A percentile compares a stretch with the other conserved stretches of the same genome.
Conservation (phyloP, 2,113 vertebrate genomes). For the Telmatochromis sp. region DNA sequence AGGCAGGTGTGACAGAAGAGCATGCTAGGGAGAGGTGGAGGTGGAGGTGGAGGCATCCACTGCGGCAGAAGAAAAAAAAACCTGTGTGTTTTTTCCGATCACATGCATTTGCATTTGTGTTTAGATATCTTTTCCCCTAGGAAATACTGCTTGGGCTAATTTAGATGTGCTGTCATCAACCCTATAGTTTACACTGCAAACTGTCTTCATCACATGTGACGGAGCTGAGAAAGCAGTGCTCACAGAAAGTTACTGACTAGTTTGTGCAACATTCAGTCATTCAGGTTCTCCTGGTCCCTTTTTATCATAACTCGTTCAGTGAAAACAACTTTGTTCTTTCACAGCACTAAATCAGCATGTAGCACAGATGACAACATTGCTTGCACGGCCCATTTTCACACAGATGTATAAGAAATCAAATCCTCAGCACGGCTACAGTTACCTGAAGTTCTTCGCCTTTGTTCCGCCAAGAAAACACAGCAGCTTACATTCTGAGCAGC, state of each 20-base stretch:
- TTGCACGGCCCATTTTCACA: conserved; percentile 4
- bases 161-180: not conserved
- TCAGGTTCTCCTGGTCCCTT: not conserved
- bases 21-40: not conserved
- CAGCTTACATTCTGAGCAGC: not conserved
- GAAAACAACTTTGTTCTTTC: not conserved
- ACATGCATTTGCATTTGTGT: fast-evolving
- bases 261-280: not conserved
- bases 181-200: not conserved
- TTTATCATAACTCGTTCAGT: not conserved
- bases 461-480: conserved; percentile 4
- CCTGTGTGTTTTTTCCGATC: too few species aligned
- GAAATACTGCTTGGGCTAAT: not conserved
- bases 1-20: not conserved
- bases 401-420: not conserved
- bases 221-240: fast-evolving
- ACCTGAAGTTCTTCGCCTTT: conserved; percentile 5
- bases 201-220: not conserved
- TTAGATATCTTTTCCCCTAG: not conserved
- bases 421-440: not conserved
- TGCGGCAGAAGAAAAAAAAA: not conserved
- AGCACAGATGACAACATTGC: not conserved
- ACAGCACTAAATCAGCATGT: not conserved
- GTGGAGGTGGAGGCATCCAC: not conserved
- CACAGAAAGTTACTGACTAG: not conserved